Evolutionary conservation across 2,888 invertebrate genomes (phyloP).

Genomic region (Amiota minor): DNA sequence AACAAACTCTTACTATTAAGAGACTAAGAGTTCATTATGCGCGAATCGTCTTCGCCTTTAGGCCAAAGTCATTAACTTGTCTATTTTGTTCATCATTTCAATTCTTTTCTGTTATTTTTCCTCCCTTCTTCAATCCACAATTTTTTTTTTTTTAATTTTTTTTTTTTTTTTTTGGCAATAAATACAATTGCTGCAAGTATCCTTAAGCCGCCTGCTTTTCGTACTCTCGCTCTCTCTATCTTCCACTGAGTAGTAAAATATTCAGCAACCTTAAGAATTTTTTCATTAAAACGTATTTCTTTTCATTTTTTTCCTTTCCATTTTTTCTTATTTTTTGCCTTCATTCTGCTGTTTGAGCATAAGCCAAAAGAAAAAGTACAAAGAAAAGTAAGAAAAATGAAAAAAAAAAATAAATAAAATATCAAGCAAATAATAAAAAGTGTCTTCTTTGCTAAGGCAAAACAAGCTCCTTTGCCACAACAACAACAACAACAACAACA

Average conservation of each 20-base stretch:
- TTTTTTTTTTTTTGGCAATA: slow-evolving; percentile 29
- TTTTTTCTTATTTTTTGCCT: slow-evolving; percentile 60
- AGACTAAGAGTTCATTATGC: slow-evolving; percentile 7
- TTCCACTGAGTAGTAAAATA: slow-evolving; percentile 51
- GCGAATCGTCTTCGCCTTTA: slow-evolving; percentile 38
- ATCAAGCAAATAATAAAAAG: slow-evolving; percentile 62
- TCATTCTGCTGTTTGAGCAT: slow-evolving; percentile 41
- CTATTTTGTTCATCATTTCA: slow-evolving; percentile 60
- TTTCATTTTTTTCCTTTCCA: not conserved
- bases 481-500: slow-evolving; percentile 32
- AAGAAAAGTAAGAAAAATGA: slow-evolving; percentile 34
- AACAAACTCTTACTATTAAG: not conserved
- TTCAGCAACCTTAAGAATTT: slow-evolving; percentile 67
- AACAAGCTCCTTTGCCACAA: slow-evolving; percentile 48
- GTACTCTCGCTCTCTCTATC: slow-evolving; percentile 23
- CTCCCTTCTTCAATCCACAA: slow-evolving; percentile 40
- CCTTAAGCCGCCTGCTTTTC: not conserved
- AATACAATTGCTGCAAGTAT: slow-evolving; percentile 3
- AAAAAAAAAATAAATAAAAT: slow-evolving; percentile 32
- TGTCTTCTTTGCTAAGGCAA: slow-evolving; percentile 52
- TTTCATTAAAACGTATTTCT: slow-evolving; percentile 58
- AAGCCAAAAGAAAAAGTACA: slow-evolving; percentile 58
- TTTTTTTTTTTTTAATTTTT: slow-evolving; percentile 49
- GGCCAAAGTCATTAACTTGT: slow-evolving; percentile 67
- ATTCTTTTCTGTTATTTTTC: slow-evolving; percentile 47